Conservation (phyloP, 2,113 vertebrate species). For the Pristiophorus japonicus region DNA sequence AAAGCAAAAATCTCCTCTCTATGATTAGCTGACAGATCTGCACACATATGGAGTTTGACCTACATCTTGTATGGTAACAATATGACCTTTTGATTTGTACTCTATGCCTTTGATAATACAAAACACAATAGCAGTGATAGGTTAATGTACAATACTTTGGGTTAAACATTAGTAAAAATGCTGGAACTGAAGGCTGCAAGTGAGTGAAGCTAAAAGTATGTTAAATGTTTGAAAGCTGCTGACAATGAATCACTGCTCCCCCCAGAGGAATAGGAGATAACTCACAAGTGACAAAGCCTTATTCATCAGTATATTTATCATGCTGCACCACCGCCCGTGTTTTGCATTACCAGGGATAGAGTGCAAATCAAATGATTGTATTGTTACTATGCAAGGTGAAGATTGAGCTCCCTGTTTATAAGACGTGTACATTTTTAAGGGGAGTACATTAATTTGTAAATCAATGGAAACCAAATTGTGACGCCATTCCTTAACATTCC, state of each 20-base stretch:
- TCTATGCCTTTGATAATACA: background rate
- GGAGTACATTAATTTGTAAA: background rate
- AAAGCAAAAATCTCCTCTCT: background rate
- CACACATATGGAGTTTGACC: background rate
- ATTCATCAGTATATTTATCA: background rate
- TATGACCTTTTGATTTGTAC: background rate
- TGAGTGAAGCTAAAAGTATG: background rate
- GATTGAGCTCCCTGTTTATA: background rate
- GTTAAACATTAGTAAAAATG: background rate
- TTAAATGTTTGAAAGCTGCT: background rate
- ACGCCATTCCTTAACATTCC: background rate
- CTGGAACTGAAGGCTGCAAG: background rate
- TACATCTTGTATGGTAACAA: background rate
- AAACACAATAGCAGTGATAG: background rate
- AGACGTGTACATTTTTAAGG: background rate
- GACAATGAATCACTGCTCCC: slow-evolving; percentile 10
- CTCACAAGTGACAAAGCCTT: background rate
- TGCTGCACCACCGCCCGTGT: background rate
- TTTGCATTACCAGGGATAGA: background rate
- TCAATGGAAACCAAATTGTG: background rate
- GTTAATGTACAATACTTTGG: background rate
- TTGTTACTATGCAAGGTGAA: background rate
- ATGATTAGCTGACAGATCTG: background rate
- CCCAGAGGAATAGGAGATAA: background rate
- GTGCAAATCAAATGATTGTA: background rate